Evolutionary conservation across 2,797 vertebrate species (phyloP).

Genomic region (Pseudochaenichthys georgianus): DNA sequence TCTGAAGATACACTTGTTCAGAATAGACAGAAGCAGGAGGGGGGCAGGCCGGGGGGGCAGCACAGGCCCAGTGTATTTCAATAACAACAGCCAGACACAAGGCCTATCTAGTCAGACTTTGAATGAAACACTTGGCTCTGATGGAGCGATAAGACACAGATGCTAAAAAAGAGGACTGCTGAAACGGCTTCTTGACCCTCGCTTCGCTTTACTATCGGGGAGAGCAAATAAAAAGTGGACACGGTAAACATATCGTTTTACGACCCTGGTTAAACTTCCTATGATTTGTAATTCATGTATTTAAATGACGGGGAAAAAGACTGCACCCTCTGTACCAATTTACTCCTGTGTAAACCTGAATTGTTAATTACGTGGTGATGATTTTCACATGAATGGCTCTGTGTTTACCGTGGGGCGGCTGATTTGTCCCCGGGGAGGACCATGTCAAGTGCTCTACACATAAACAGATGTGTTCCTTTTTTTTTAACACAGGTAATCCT

Average conservation of each 20-base stretch:
- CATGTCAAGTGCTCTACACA: conserved; percentile 77
- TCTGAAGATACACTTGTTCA: conserved; percentile 95
- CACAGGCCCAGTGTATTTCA: conserved; percentile 85
- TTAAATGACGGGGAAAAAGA: neutral
- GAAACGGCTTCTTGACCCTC: conserved; percentile 70
- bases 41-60: conserved; percentile 60
- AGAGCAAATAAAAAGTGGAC: conserved; percentile 16
- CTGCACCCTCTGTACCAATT: conserved; percentile 26
- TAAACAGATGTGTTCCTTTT: conserved; percentile 73
- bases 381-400: conserved; percentile 72
- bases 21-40: conserved; percentile 77
- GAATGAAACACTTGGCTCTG: conserved; percentile 86
- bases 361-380: conserved; percentile 68
- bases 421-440: conserved; percentile 71
- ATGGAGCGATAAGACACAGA: conserved; percentile 86
- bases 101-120: conserved; percentile 83
- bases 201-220: conserved; percentile 26
- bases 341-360: conserved; percentile 58
- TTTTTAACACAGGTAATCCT: conserved; percentile 82
- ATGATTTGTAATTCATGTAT: neutral
- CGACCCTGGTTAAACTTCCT: neutral
- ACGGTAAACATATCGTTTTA: conserved; percentile 10
- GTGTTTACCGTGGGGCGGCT: conserved; percentile 69
- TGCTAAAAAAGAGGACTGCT: conserved; percentile 69
- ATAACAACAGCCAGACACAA: conserved; percentile 88